These are phyloP conservation scores for Scaptomyza tumidula DNA, from an alignment of 2,888 invertebrate species.

Conservation along the genomic window DNA sequence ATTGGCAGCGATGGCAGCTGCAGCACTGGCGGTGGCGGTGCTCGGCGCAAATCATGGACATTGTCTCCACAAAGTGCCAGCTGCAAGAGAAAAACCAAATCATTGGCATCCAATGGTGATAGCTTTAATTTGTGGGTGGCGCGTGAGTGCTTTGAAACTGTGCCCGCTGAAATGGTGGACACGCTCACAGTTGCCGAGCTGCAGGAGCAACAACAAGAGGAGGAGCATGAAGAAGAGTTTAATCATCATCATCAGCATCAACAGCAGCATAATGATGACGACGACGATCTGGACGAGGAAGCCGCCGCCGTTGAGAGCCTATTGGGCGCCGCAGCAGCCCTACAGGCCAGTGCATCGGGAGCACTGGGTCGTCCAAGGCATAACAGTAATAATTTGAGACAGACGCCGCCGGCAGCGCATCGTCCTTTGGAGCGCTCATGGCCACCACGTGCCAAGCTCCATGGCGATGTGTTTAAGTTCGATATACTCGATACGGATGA, in stretches of 20 bases:
- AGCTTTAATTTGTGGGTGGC: conserved; percentile 84
- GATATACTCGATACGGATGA: conserved; percentile 94
- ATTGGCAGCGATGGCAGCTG: conserved; percentile 80
- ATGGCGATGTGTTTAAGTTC: conserved; percentile 92
- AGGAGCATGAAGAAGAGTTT: conserved; percentile 67
- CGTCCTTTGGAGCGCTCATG: conserved; percentile 90
- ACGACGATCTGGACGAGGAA: conserved; percentile 69
- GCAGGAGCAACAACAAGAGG: conserved; percentile 59
- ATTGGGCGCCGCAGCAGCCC: conserved; percentile 81
- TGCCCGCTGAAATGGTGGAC: conserved; percentile 82
- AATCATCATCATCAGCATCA: conserved; percentile 39
- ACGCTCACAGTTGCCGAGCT: conserved; percentile 66
- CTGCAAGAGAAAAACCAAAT: conserved; percentile 88
- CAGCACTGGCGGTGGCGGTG: conserved; percentile 76
- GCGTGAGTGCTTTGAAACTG: conserved; percentile 83
- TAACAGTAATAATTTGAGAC: conserved; percentile 56
- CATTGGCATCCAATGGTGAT: conserved; percentile 61
- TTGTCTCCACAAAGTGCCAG: conserved; percentile 84
- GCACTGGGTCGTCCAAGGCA: conserved; percentile 49
- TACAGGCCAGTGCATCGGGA: conserved; percentile 61
- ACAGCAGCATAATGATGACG: conserved; percentile 23
- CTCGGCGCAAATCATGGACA: conserved; percentile 81
- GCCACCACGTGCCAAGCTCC: conserved; percentile 89
- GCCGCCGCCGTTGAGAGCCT: conserved; percentile 80
- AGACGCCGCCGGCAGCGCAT: conserved; percentile 85